phyloP scores from a whole-genome alignment of 1,140 invertebrate genomes.

The Pararge aegeria region DNA sequence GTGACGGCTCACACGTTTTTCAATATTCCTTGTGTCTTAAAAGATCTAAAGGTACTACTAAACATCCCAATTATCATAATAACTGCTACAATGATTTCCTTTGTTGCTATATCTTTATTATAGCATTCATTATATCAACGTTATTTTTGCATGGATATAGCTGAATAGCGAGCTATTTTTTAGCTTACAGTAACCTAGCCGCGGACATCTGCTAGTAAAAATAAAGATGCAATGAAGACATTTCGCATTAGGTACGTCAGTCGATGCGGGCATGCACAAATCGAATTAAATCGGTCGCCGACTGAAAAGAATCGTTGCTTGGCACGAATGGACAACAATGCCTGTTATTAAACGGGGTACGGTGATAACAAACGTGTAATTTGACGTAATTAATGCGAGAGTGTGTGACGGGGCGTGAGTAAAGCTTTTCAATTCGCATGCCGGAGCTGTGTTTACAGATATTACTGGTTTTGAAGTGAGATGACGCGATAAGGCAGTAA shows the following conservation, averaged over 20 bases:
- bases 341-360: conserved; percentile 72
- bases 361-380: conserved; percentile 74
- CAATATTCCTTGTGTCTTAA: too few relatives aligned
- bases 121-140: too few relatives aligned
- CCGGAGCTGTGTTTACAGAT: conserved; percentile 52
- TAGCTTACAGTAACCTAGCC: too few relatives aligned
- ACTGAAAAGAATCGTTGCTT: conserved; percentile 73
- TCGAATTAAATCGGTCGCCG: conserved; percentile 72
- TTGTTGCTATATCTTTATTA: too few relatives aligned
- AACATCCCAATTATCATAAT: too few relatives aligned
- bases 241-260: conserved; percentile 19
- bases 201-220: background rate
- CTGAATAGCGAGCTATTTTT: too few relatives aligned
- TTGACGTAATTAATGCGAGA: conserved; percentile 69
- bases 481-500: conserved; percentile 58
- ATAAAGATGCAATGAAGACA: conserved; percentile 45
- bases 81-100: too few relatives aligned
- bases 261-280: conserved; percentile 38
- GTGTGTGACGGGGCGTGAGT: conserved; percentile 70
- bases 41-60: too few relatives aligned
- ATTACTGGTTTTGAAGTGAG: conserved; percentile 50
- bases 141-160: too few relatives aligned
- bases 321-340: conserved; percentile 72
- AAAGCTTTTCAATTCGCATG: conserved; percentile 70
- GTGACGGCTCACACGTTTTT: too few relatives aligned